A percentile compares a stretch with the other conserved stretches of the same genome.
phyloP scores from a whole-genome alignment of 2,113 vertebrate genomes.

The Ceyx melanurus region DNA sequence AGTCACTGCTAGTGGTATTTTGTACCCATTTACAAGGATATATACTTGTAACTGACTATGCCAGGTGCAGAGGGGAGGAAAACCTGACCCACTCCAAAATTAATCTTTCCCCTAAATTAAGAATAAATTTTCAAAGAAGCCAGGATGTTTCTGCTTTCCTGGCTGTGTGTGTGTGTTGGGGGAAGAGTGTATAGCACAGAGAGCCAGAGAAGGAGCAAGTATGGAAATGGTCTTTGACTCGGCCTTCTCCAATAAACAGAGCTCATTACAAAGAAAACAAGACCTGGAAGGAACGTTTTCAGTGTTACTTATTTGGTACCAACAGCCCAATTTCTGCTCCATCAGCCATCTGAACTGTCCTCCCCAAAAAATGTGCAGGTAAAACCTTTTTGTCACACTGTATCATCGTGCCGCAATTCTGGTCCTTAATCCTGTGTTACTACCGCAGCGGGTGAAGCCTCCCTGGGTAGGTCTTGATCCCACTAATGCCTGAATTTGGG shows the following conservation, averaged over 20 bases:
- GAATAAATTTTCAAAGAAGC: slow-evolving; percentile 28
- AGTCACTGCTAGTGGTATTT: neutral
- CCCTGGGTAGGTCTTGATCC: neutral
- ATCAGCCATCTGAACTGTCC: neutral
- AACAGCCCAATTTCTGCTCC: neutral
- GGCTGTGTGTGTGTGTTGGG: rapidly evolving
- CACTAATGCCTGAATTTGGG: rapidly evolving
- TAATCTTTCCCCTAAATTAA: neutral
- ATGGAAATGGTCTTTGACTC: neutral
- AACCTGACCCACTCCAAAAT: neutral
- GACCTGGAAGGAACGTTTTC: neutral
- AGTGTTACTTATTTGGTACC: neutral
- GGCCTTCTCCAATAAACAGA: neutral
- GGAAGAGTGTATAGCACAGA: neutral
- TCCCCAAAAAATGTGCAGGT: neutral
- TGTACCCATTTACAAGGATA: neutral
- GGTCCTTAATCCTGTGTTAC: neutral
- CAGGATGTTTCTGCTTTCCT: slow-evolving; percentile 16
- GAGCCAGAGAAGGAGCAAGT: neutral
- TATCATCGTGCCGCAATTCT: neutral
- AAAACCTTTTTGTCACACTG: neutral
- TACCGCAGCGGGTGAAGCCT: neutral
- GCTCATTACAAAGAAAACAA: rapidly evolving
- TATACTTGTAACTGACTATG: slow-evolving; percentile 5
- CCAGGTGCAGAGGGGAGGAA: slow-evolving; percentile 28